Percentiles rank a stretch among this genome's conserved stretches.
phyloP scores from a whole-genome alignment of 2,888 invertebrate species.

The Nesidiocoris tenuis region DNA sequence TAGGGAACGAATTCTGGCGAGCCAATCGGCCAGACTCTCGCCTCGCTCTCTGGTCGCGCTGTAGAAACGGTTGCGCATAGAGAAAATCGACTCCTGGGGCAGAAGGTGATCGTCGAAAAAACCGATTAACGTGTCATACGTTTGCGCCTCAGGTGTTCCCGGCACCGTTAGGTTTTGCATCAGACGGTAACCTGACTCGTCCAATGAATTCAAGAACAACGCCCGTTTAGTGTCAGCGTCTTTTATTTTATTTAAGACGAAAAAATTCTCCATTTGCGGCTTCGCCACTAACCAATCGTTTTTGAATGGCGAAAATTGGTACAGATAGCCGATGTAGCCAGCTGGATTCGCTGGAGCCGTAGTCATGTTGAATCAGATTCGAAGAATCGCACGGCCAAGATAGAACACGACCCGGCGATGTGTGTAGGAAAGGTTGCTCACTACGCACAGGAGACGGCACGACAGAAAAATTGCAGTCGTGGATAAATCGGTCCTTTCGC shows the following conservation, averaged over 20 bases:
- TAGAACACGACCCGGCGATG: no score
- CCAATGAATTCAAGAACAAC: slow-evolving; percentile 12
- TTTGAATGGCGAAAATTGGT: neutral
- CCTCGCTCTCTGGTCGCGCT: slow-evolving; percentile 1
- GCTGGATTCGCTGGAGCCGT: no score
- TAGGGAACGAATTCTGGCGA: slow-evolving; percentile 6
- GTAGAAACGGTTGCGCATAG: neutral
- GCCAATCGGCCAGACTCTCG: slow-evolving; percentile 1
- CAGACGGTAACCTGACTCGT: slow-evolving; percentile 8
- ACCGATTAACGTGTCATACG: neutral
- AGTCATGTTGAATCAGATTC: no score
- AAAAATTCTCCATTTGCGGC: slow-evolving; percentile 16
- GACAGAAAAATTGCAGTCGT: no score
- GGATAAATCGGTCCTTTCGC: no score
- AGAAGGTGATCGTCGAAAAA: slow-evolving; percentile 5
- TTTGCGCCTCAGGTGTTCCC: slow-evolving; percentile 1
- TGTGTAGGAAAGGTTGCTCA: no score
- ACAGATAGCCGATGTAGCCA: slow-evolving; percentile 3
- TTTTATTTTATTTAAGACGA: slow-evolving; percentile 6
- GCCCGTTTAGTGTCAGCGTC: neutral
- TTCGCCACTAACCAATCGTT: slow-evolving; percentile 2
- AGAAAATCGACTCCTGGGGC: slow-evolving; percentile 6
- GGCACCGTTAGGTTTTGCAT: slow-evolving; percentile 16
- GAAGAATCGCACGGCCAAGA: no score
- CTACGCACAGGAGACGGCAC: no score